Base-by-base conservation (phyloP, 2,888 invertebrate species). In the Crocallis elinguaria region DNA sequence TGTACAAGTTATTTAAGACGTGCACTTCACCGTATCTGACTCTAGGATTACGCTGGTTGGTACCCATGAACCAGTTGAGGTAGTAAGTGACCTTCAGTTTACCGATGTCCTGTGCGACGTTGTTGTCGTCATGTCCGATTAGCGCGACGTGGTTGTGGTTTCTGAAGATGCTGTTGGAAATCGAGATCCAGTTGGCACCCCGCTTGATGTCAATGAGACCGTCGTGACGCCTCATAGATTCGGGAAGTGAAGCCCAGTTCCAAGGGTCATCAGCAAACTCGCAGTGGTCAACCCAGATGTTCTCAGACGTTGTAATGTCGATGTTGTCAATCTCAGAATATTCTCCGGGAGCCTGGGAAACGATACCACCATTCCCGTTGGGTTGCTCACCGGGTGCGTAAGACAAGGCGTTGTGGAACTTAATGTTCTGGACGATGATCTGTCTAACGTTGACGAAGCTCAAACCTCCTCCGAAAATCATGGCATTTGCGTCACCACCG, bases 211-310 rank as follows among this genome's bases (percentile, higher is more conserved):
- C 58, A 12, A 63, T 17, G 21, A 52, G 33, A 25, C 63, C 60
- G 27, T 63, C 58, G 42, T 63, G 63, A 33, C 63, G 51, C n/a
- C 60, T 57, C 13, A 2, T 12, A 14, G 21, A 21, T 0, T 11
- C 49, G 1, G 46, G 29, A 0, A 12, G 14, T 5, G 1, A 6
- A 14, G 6, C n/a, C n/a, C 48, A 6, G 14, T 38, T 36, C 60
- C 63, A 63, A 1, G 58, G 60, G 13, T 63, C 63, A 8, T 63
- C 60, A 13, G 60, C 41, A 6, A 63, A 57, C 21, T 63, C 60
- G 14, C 57, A 57, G 25, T 55, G 57, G 33, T 58, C 25, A 2
- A 51, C 9, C 44, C 43, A 48, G 1, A 52, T 9, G 11, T 46
- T 8, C 1, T 17, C 17, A 13, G 45, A 12, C 1, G 1, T 27